Percentiles rank a stretch among this genome's conserved stretches.
Conservation (phyloP, 2,113 vertebrate species). For the Mungos mungo region DNA sequence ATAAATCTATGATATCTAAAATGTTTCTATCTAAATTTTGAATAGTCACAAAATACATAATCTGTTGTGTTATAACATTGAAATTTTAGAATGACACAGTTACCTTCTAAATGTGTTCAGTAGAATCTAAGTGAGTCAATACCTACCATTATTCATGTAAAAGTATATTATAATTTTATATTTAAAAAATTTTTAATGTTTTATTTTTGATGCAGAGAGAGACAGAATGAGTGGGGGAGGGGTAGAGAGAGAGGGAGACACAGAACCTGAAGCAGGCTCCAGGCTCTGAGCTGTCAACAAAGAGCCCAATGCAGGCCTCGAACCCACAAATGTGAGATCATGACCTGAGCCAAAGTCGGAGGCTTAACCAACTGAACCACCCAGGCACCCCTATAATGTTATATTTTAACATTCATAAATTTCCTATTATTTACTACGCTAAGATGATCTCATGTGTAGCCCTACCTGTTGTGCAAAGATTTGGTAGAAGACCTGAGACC, state of each 20-base stretch:
- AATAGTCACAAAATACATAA: not conserved
- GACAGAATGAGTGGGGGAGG: too few relatives aligned
- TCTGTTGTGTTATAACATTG: not conserved
- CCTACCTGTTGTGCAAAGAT: not conserved
- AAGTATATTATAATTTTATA: not conserved
- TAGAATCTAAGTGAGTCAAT: not conserved
- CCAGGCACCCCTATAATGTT: not conserved
- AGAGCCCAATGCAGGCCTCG: too few relatives aligned
- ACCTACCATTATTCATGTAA: not conserved
- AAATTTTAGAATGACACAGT: slow-evolving; percentile 6
- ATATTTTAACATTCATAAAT: not conserved
- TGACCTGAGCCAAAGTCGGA: too few relatives aligned
- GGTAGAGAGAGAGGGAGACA: too few relatives aligned
- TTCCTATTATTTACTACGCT: not conserved
- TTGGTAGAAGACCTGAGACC: not conserved
- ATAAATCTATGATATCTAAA: not conserved
- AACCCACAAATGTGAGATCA: too few relatives aligned
- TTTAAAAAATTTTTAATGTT: too few relatives aligned
- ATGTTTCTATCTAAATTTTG: not conserved
- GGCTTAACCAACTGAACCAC: too few relatives aligned
- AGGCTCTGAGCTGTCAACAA: too few relatives aligned
- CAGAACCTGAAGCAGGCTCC: too few relatives aligned
- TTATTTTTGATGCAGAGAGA: too few relatives aligned
- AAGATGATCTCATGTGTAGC: not conserved
- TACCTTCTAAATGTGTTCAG: not conserved